A percentile compares a stretch with the other conserved stretches of the same genome.
Evolutionary conservation across 2,797 vertebrate species (phyloP).

Genomic region (Pipistrellus pygmaeus): DNA sequence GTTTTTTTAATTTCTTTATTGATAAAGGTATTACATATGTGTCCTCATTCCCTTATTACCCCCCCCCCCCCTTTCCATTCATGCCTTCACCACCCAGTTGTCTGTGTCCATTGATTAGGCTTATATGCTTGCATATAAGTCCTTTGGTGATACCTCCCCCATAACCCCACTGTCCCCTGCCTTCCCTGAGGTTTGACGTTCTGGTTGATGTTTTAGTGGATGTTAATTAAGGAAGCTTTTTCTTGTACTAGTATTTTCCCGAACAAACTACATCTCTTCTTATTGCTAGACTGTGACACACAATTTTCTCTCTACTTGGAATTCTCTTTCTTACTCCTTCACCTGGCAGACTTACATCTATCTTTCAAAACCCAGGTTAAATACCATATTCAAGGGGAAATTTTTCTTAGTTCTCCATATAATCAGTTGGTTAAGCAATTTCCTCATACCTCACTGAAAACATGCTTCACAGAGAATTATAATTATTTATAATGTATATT

Average conservation of each 20-base stretch:
- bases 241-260: not conserved
- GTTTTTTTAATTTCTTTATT: too few species aligned
- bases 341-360: not conserved
- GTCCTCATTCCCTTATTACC: too few species aligned
- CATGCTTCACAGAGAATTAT: not conserved
- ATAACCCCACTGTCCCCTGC: too few species aligned
- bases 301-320: not conserved
- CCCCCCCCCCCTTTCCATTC: too few species aligned
- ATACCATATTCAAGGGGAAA: not conserved
- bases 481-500: not conserved
- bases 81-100: too few species aligned
- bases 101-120: too few species aligned
- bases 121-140: too few species aligned
- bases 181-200: too few species aligned
- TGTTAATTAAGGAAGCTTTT: not conserved
- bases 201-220: not conserved
- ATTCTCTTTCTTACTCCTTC: not conserved
- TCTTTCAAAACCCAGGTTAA: slow-evolving; percentile 18
- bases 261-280: not conserved
- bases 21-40: too few species aligned
- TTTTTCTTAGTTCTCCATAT: not conserved
- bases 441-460: not conserved
- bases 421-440: not conserved
- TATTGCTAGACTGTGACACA: not conserved
- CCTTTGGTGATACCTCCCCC: too few species aligned